Conservation (phyloP, 2,888 invertebrate species). For the Pristionchus entomophagus region DNA sequence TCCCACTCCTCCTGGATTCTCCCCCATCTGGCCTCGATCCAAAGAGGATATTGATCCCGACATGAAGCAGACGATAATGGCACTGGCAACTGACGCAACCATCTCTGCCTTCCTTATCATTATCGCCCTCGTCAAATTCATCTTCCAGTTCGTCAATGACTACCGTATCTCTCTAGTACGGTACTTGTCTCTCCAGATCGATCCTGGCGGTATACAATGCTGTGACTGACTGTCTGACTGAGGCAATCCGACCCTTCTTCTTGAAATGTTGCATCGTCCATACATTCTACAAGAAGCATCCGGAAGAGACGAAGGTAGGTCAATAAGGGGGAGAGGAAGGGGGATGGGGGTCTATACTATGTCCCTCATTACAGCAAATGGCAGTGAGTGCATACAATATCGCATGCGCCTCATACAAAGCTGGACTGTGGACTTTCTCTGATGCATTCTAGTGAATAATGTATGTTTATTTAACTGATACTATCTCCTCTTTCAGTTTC, state of each 20-base stretch:
- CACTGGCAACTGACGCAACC: conserved; percentile 26
- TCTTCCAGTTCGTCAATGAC: conserved; percentile 1
- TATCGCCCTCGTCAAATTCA: conserved; percentile 30
- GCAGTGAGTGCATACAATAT: conserved; percentile 21
- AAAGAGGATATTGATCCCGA: conserved; percentile 23
- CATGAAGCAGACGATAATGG: conserved; percentile 17
- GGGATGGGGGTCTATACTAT: background rate
- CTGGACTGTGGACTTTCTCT: conserved; percentile 42
- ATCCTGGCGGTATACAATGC: background rate
- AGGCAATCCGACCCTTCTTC: conserved; percentile 19
- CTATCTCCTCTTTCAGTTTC: background rate
- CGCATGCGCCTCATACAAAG: background rate
- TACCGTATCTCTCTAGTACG: background rate
- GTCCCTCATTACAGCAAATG: conserved; percentile 28
- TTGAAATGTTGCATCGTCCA: conserved; percentile 4
- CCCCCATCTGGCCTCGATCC: conserved; percentile 37
- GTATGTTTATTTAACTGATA: background rate
- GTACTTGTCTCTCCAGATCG: background rate
- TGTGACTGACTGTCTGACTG: conserved; percentile 16
- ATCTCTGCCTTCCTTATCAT: conserved; percentile 33
- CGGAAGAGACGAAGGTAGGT: conserved; percentile 32
- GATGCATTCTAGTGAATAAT: conserved; percentile 28
- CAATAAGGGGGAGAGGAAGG: background rate
- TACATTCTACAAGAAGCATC: conserved; percentile 43
- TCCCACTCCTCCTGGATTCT: conserved; percentile 43